phyloP scores from a whole-genome alignment of 2,888 invertebrate species.

The Strigamia transsilvanica region DNA sequence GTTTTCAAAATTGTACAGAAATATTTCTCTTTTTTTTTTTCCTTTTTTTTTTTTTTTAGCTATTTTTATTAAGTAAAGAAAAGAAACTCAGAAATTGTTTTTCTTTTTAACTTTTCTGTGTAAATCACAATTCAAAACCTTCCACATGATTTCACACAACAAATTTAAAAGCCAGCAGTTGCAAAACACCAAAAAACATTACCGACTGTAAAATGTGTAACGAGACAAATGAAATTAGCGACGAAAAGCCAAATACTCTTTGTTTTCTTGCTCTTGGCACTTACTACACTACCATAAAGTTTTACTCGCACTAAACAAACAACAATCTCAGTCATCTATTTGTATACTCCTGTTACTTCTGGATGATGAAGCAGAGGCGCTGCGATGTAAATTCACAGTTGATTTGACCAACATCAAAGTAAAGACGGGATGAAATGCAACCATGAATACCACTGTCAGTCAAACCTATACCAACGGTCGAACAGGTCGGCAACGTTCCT shows the following conservation, averaged over 20 bases:
- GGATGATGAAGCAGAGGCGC: slow-evolving; percentile 22
- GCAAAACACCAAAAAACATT: slow-evolving; percentile 1
- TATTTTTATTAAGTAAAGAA: too few species aligned
- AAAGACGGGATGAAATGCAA: slow-evolving; percentile 42
- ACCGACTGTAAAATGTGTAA: not conserved
- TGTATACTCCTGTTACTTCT: slow-evolving; percentile 16
- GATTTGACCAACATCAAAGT: slow-evolving; percentile 46
- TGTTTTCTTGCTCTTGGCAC: not conserved
- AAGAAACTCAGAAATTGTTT: too few species aligned
- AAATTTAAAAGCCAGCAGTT: slow-evolving; percentile 2
- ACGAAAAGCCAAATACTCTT: not conserved
- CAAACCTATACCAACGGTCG: not conserved
- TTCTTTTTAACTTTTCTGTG: too few species aligned
- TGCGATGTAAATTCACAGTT: slow-evolving; percentile 32
- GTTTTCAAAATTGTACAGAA: too few species aligned
- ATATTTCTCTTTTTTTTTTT: too few species aligned
- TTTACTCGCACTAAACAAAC: slow-evolving; percentile 28
- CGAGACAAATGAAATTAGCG: slow-evolving; percentile 14
- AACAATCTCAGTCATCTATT: slow-evolving; percentile 17
- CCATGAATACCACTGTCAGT: slow-evolving; percentile 41
- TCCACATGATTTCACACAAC: not conserved
- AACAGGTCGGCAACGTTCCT: slow-evolving; percentile 27
- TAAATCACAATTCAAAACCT: too few species aligned
- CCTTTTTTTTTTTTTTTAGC: too few species aligned
- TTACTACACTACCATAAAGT: slow-evolving; percentile 5